Conservation (phyloP, 2,888 invertebrate genomes). For the Tiliacea citrago region DNA sequence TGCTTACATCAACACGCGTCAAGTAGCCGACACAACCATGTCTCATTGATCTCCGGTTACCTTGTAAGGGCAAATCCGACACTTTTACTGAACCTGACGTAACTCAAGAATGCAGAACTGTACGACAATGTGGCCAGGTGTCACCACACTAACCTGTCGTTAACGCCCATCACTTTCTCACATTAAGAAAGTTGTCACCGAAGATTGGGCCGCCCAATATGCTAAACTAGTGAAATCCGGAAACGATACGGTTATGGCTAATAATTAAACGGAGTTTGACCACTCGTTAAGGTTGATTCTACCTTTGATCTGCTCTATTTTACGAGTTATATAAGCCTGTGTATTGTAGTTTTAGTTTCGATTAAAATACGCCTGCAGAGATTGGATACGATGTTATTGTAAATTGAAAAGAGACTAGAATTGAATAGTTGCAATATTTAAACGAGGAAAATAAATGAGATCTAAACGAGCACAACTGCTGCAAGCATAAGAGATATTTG, state of each 20-base stretch:
- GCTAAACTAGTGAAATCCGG: slow-evolving; percentile 67
- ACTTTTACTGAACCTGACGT: slow-evolving; percentile 58
- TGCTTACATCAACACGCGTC: slow-evolving; percentile 29
- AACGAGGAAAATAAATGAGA: not conserved
- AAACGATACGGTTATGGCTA: slow-evolving; percentile 42
- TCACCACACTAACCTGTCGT: slow-evolving; percentile 51
- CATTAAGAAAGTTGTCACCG: slow-evolving; percentile 67
- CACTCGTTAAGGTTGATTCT: slow-evolving; percentile 34
- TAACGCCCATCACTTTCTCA: slow-evolving; percentile 59
- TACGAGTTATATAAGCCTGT: slow-evolving; percentile 33
- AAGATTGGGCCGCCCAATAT: slow-evolving; percentile 57
- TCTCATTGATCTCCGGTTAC: slow-evolving; percentile 48
- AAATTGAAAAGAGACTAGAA: slow-evolving; percentile 22
- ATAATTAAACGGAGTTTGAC: slow-evolving; percentile 52
- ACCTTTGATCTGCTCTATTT: slow-evolving; percentile 35
- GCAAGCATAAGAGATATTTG: not conserved
- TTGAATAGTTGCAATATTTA: not conserved
- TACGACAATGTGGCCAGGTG: slow-evolving; percentile 54
- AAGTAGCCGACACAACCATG: slow-evolving; percentile 6
- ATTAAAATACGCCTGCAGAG: not conserved
- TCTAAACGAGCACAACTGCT: not conserved
- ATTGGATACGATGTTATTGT: not conserved
- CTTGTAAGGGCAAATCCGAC: slow-evolving; percentile 53
- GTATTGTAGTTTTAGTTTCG: slow-evolving; percentile 5
- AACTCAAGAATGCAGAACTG: slow-evolving; percentile 54